These are phyloP conservation scores for Nebria brevicollis DNA, from an alignment of 2,888 invertebrate species.

Conservation along the genomic window DNA sequence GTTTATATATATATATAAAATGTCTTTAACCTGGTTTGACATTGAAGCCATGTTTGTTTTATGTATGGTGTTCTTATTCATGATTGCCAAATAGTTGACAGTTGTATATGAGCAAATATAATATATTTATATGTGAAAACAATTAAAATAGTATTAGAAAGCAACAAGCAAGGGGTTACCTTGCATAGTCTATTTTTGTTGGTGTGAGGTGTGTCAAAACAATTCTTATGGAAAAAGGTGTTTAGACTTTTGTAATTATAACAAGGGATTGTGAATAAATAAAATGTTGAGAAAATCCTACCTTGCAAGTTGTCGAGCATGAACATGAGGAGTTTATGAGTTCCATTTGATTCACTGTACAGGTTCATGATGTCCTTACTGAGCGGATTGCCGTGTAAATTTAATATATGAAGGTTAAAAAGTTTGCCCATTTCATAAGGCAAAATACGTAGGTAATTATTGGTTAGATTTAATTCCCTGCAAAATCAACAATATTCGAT, in stretches of 20 bases:
- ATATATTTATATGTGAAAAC: background rate
- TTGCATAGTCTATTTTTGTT: background rate
- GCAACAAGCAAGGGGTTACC: background rate
- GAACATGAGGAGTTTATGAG: conserved; percentile 91
- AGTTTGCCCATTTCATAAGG: conserved; percentile 98
- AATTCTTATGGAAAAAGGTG: no score
- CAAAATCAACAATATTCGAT: conserved; percentile 57
- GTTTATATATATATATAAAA: conserved; percentile 4
- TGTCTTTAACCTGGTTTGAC: conserved; percentile 25
- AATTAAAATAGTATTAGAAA: conserved; percentile 3
- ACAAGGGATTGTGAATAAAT: background rate
- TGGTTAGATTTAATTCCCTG: conserved; percentile 93
- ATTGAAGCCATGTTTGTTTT: conserved; percentile 21
- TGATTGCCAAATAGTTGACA: conserved; percentile 1
- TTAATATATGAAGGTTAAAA: conserved; percentile 94
- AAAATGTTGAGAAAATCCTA: conserved; percentile 63
- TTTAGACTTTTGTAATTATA: no score
- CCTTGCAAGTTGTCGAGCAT: conserved; percentile 97
- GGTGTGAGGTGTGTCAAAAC: no score
- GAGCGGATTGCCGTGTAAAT: conserved; percentile 93
- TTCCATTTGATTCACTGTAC: conserved; percentile 94
- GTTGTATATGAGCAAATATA: background rate
- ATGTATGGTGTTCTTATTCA: background rate
- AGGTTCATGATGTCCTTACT: conserved; percentile 91
- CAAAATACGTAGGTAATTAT: conserved; percentile 92